Conservation (phyloP, 2,797 vertebrate genomes). For the Oreochromis mossambicus region DNA sequence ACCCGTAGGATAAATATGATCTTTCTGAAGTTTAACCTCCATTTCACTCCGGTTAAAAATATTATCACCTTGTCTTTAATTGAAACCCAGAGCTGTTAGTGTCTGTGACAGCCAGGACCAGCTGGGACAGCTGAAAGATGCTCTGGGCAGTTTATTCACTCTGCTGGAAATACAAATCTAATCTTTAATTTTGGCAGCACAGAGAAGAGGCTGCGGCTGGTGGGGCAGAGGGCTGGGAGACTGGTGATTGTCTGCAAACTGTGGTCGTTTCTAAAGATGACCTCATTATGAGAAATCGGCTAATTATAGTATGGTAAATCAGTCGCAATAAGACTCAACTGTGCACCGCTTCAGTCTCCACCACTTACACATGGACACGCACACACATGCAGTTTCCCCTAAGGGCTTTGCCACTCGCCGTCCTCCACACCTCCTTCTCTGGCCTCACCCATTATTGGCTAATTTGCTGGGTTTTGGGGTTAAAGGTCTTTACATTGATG, state of each 20-base stretch:
- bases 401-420: slow-evolving; percentile 27
- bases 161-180: slow-evolving; percentile 38
- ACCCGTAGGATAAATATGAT: not conserved
- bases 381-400: slow-evolving; percentile 10
- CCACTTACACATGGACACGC: not conserved
- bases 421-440: slow-evolving; percentile 30
- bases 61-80: slow-evolving; percentile 15
- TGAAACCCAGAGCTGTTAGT: slow-evolving; percentile 9
- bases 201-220: not conserved
- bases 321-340: slow-evolving; percentile 3
- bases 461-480: slow-evolving; percentile 69
- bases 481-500: slow-evolving; percentile 69
- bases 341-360: not conserved
- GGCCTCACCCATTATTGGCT: slow-evolving; percentile 65
- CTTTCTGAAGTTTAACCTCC: not conserved
- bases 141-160: slow-evolving; percentile 34
- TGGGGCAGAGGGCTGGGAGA: not conserved
- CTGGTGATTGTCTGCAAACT: not conserved
- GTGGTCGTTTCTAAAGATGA: slow-evolving; percentile 7
- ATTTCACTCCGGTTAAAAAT: not conserved
- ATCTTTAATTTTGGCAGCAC: slow-evolving; percentile 48
- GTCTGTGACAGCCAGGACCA: slow-evolving; percentile 34
- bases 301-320: slow-evolving; percentile 7
- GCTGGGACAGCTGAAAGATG: slow-evolving; percentile 42
- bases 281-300: slow-evolving; percentile 10